A percentile compares a stretch with the other conserved stretches of the same genome.
phyloP scores from a whole-genome alignment of 2,797 vertebrate species.

The Micromesistius poutassou region DNA sequence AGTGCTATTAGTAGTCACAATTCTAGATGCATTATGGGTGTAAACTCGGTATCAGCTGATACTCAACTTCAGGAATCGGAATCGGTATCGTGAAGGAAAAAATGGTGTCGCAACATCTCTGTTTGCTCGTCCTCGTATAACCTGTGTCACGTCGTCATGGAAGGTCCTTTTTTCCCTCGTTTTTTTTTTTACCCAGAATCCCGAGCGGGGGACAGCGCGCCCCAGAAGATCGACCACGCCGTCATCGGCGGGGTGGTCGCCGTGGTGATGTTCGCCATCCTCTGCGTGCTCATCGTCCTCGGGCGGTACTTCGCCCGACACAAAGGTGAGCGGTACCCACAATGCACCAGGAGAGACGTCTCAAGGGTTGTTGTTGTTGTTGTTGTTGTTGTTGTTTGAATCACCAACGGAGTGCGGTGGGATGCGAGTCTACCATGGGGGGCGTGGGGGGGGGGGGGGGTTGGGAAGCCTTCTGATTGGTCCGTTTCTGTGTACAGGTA shows the following conservation, averaged over 20 bases:
- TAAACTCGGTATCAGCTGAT: too few relatives aligned
- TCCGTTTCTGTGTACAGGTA: conserved; percentile 74
- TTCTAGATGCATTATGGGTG: too few relatives aligned
- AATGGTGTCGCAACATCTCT: too few relatives aligned
- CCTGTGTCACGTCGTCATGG: neutral
- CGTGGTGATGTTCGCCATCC: conserved; percentile 97
- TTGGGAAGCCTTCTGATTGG: neutral
- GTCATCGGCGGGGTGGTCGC: conserved; percentile 98
- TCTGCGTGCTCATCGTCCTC: conserved; percentile 95
- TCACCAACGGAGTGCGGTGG: conserved; percentile 18
- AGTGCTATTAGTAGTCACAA: too few relatives aligned
- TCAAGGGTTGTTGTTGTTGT: conserved; percentile 30
- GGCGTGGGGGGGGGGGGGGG: too few relatives aligned
- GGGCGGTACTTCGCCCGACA: conserved; percentile 99
- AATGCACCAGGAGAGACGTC: neutral
- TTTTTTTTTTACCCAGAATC: conserved; percentile 80
- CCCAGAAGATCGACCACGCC: conserved; percentile 93
- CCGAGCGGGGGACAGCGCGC: conserved; percentile 85
- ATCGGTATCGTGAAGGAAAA: too few relatives aligned
- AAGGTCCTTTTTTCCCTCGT: neutral
- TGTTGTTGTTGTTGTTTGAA: conserved; percentile 51
- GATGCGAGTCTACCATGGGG: neutral
- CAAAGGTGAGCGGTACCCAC: conserved; percentile 83
- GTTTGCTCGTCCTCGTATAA: neutral
- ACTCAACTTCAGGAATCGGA: too few relatives aligned